Percentiles rank a stretch among this genome's conserved stretches.
phyloP scores from a whole-genome alignment of 2,113 vertebrate species.

The Esox niger region DNA sequence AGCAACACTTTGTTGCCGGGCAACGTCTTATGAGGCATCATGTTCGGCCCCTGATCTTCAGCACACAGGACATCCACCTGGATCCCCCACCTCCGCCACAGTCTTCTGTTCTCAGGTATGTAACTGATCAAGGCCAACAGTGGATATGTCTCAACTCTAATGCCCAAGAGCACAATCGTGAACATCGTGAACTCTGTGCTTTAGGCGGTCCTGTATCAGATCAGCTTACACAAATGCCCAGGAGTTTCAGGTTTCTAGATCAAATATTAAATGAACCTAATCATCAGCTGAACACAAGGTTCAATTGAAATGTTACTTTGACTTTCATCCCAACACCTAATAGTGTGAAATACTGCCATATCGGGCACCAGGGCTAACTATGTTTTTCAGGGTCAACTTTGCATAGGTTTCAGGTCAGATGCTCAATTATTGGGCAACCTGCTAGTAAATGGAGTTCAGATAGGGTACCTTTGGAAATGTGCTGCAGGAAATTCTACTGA shows the following conservation, averaged over 20 bases:
- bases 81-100: no score
- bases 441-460: background rate
- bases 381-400: no score
- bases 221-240: background rate
- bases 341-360: no score
- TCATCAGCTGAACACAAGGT: no score
- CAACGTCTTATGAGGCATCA: background rate
- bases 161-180: no score
- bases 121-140: background rate
- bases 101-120: constrained; percentile 1
- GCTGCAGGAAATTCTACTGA: constrained; percentile 22
- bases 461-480: constrained; percentile 3
- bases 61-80: background rate
- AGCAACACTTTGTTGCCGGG: background rate
- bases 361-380: no score
- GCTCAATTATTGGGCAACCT: no score
- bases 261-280: constrained; percentile 1
- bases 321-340: no score
- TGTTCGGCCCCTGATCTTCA: background rate
- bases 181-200: background rate
- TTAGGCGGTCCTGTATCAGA: background rate
- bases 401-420: no score
- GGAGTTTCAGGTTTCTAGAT: background rate
- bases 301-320: no score
- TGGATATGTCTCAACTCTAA: no score